Evolutionary conservation across 2,797 vertebrate genomes (phyloP), one percentile per base, ranked within the genome.

Genomic region (Siniperca scherzeri): DNA sequence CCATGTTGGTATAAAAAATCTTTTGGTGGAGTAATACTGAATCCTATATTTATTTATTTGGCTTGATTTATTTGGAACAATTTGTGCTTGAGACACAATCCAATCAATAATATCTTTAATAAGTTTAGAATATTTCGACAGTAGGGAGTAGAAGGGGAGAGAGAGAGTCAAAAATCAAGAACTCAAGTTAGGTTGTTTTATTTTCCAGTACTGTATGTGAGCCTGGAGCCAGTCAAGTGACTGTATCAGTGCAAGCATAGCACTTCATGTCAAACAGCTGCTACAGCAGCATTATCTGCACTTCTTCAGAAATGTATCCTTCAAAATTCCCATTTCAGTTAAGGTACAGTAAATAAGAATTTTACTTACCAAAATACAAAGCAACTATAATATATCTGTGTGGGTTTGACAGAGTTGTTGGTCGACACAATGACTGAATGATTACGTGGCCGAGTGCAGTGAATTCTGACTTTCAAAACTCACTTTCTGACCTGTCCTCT

Each of bases 401-500:
- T 40, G 55, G 53, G 13, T 50, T 82, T 80, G 48, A 62, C 48
- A 40, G 73, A 72, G 66, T 2, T 46, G 55, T 72, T 2, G 2
- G 44, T 88, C 72, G 59, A 76, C 78, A 81, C 3, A 73, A 53
- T 5, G 25, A 50, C 56, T 70, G 60, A 12, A 9, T 16, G 42
- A 78, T 57, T 57, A 56, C 17, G 38, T 70, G 50, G 59, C n/a
- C 0, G 19, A 55, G 57, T 59, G 53, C 19, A 66, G 17, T 19
- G 7, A 72, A 56, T 60, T 71, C 25, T 71, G 74, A 86, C 62
- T 78, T 82, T 68, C 38, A 64, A 38, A 70, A 74, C 33, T 48
- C 27, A 59, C 61, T 74, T 53, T 77, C 21, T 79, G 44, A 73
- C 27, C 36, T 77, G 16, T 73, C 33, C 25, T 72, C 42, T 70